Percentiles rank a stretch among this genome's conserved stretches.
phyloP scores from a whole-genome alignment of 1,140 invertebrate genomes.

The Rhizoglyphus robini region DNA sequence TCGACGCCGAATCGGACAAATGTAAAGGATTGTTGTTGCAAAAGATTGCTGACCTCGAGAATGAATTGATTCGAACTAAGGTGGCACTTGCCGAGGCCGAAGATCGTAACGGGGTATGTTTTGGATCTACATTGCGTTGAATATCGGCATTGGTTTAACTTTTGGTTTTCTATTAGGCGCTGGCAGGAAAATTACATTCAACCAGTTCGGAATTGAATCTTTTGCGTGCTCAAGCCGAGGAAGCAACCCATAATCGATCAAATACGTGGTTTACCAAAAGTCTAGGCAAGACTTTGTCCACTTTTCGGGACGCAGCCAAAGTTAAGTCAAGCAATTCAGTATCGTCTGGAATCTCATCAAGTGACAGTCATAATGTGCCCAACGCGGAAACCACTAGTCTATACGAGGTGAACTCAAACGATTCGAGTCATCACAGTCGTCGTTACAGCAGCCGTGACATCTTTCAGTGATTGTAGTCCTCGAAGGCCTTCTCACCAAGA shows the following conservation, averaged over 20 bases:
- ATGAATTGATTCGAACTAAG: constrained; percentile 91
- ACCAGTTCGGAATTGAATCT: constrained; percentile 45
- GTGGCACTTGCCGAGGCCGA: constrained; percentile 90
- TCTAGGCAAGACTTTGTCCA: constrained; percentile 63
- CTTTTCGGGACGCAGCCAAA: constrained; percentile 49
- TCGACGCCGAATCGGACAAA: constrained; percentile 24
- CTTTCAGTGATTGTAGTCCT: too few species aligned
- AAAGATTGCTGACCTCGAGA: constrained; percentile 72
- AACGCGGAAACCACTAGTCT: too few species aligned
- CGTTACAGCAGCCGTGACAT: too few species aligned
- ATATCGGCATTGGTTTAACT: not conserved
- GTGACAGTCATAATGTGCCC: not conserved
- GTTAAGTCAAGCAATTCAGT: constrained; percentile 12
- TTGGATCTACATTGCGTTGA: constrained; percentile 1
- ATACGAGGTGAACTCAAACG: too few species aligned
- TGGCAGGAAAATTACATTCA: constrained; percentile 13
- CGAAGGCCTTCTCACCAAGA: too few species aligned
- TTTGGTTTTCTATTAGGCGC: constrained; percentile 20
- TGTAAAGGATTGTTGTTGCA: constrained; percentile 26
- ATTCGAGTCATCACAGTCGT: too few species aligned
- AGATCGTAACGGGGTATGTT: constrained; percentile 65
- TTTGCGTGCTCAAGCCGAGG: constrained; percentile 64
- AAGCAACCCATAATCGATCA: constrained; percentile 38
- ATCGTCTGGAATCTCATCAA: constrained; percentile 2
- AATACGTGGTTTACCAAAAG: constrained; percentile 75